These are phyloP conservation scores for Atherinomorus stipes DNA, from an alignment of 2,113 vertebrate genomes.

Conservation along the genomic window DNA sequence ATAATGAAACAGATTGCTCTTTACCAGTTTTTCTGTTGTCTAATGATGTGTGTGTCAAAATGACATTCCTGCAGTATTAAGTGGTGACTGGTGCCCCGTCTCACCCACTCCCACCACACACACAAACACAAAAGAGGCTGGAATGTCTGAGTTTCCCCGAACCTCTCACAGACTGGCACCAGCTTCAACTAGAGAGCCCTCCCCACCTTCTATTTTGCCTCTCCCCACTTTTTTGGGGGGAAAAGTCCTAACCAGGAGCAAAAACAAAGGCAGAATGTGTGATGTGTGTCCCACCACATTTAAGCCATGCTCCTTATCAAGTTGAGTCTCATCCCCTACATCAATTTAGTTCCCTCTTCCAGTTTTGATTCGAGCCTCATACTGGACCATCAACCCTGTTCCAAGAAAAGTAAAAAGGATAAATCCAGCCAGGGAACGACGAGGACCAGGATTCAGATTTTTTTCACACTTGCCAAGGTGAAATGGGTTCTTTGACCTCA, in stretches of 20 bases:
- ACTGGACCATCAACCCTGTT: neutral
- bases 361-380: constrained; percentile 2
- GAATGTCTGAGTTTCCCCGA: constrained; percentile 70
- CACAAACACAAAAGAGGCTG: constrained; percentile 49
- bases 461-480: constrained; percentile 52
- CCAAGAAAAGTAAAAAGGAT: neutral
- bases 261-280: constrained; percentile 22
- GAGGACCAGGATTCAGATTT: constrained; percentile 11
- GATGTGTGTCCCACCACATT: constrained; percentile 32
- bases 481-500: constrained; percentile 53
- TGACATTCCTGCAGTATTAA: constrained; percentile 70
- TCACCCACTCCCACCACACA: constrained; percentile 13
- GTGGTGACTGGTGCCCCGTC: constrained; percentile 52
- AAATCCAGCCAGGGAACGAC: constrained; percentile 25
- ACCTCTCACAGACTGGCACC: constrained; percentile 78
- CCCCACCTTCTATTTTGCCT: neutral
- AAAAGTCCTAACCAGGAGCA: constrained; percentile 52
- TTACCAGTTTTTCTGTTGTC: constrained; percentile 6
- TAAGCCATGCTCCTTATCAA: constrained; percentile 34
- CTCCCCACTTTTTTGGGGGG: constrained; percentile 50
- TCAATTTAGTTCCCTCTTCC: constrained; percentile 11
- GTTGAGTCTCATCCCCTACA: constrained; percentile 32
- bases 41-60: constrained; percentile 60
- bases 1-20: constrained; percentile 11
- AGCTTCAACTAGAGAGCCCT: constrained; percentile 47